Evolutionary conservation across 2,113 vertebrate genomes (phyloP).

Genomic region (Prunella himalayana): DNA sequence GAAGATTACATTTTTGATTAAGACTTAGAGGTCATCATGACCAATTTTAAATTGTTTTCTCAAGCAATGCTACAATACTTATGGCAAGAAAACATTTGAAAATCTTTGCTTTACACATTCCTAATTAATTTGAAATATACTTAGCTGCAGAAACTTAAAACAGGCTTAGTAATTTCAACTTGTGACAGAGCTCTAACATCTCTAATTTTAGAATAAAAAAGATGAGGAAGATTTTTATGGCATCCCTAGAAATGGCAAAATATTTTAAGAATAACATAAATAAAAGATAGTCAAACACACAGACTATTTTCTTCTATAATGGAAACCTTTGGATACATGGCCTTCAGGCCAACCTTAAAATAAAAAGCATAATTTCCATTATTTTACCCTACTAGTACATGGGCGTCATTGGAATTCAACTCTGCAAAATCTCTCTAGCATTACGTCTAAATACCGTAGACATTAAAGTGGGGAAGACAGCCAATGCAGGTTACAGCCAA

Average conservation of each 20-base stretch:
- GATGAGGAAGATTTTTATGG: neutral
- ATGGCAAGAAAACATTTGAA: neutral
- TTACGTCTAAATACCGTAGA: neutral
- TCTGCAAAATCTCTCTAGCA: neutral
- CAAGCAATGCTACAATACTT: neutral
- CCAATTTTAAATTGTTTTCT: neutral
- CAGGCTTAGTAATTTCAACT: neutral
- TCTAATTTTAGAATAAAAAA: slow-evolving; percentile 4
- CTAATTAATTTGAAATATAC: neutral
- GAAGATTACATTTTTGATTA: neutral
- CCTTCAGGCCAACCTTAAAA: neutral
- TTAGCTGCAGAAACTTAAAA: neutral
- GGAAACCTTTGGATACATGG: neutral
- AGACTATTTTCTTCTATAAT: neutral
- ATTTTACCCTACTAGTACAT: neutral
- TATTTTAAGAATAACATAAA: slow-evolving; percentile 4
- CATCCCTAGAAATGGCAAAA: neutral
- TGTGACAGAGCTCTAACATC: neutral
- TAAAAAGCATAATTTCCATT: neutral
- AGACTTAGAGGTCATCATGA: neutral
- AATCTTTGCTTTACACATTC: neutral
- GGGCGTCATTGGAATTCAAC: neutral
- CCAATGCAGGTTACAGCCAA: neutral
- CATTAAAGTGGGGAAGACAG: neutral
- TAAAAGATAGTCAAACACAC: neutral